These are phyloP conservation scores for Caenorhabditis wallacei DNA, from an alignment of 2,888 invertebrate genomes.

Conservation along the genomic window DNA sequence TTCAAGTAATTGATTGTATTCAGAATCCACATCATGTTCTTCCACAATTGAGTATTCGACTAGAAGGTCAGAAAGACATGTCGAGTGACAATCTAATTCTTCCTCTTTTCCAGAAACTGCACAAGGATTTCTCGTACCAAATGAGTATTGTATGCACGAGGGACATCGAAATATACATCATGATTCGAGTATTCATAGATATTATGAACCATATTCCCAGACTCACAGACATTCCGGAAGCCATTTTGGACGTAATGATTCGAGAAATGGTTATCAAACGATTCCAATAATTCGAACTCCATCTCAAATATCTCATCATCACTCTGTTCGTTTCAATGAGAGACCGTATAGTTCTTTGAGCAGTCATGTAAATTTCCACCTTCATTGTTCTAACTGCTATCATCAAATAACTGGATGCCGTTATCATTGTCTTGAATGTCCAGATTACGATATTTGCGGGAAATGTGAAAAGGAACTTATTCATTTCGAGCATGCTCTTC, in stretches of 20 bases:
- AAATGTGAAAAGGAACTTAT: slow-evolving; percentile 13
- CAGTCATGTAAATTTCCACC: slow-evolving; percentile 3
- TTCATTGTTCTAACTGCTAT: slow-evolving; percentile 8
- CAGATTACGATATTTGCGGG: slow-evolving; percentile 25
- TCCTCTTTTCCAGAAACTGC: neutral
- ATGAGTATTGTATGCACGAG: neutral
- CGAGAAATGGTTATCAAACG: slow-evolving; percentile 3
- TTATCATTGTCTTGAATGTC: slow-evolving; percentile 29
- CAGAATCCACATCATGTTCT: slow-evolving; percentile 26
- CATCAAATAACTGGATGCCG: slow-evolving; percentile 11
- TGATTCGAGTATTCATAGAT: slow-evolving; percentile 6
- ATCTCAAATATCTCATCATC: slow-evolving; percentile 19
- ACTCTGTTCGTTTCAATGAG: slow-evolving; percentile 26
- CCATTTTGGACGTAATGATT: neutral
- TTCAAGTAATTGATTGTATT: slow-evolving; percentile 21
- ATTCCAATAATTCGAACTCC: slow-evolving; percentile 28
- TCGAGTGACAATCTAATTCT: neutral
- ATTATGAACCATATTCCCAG: neutral
- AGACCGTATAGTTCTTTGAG: slow-evolving; percentile 4
- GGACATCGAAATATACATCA: neutral
- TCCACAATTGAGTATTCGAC: slow-evolving; percentile 9
- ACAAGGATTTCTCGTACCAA: neutral
- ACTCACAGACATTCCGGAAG: neutral
- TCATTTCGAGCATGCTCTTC: slow-evolving; percentile 33
- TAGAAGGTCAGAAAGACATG: slow-evolving; percentile 22